Conservation (phyloP, 2,797 vertebrate genomes). For the Tolypeutes matacus region DNA sequence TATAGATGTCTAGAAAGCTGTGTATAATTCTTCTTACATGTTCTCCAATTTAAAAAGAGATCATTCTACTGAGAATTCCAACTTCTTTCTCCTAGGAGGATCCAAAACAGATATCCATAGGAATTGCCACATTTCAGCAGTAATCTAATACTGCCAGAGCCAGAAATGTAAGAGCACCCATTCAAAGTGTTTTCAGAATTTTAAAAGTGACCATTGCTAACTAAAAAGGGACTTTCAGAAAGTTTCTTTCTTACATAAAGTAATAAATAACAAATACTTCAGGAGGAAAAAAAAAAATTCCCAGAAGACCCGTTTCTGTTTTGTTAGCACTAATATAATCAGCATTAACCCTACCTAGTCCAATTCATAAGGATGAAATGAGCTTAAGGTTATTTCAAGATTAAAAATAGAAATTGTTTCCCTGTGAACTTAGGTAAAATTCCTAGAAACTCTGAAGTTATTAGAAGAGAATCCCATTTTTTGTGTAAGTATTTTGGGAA, state of each 20-base stretch:
- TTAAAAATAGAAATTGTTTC: slow-evolving; percentile 37
- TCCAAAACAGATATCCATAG: background rate
- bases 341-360: background rate
- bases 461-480: background rate
- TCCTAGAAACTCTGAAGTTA: slow-evolving; percentile 34
- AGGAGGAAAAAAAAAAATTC: background rate
- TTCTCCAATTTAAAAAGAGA: background rate
- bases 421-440: slow-evolving; percentile 21
- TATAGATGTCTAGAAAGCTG: background rate
- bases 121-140: background rate
- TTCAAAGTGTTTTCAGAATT: slow-evolving; percentile 2
- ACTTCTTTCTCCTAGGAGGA: slow-evolving; percentile 14
- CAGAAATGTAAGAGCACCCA: background rate
- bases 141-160: background rate
- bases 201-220: background rate
- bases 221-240: background rate
- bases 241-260: background rate
- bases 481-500: background rate
- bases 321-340: slow-evolving; percentile 41
- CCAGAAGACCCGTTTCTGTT: background rate
- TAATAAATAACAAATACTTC: slow-evolving; percentile 2
- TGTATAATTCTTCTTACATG: background rate
- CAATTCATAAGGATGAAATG: slow-evolving; percentile 19
- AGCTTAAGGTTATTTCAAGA: slow-evolving; percentile 30
- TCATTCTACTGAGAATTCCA: background rate